Percentiles rank a stretch among this genome's conserved stretches.
phyloP scores from a whole-genome alignment of 2,797 vertebrate genomes.

The Enteromius argenteus region DNA sequence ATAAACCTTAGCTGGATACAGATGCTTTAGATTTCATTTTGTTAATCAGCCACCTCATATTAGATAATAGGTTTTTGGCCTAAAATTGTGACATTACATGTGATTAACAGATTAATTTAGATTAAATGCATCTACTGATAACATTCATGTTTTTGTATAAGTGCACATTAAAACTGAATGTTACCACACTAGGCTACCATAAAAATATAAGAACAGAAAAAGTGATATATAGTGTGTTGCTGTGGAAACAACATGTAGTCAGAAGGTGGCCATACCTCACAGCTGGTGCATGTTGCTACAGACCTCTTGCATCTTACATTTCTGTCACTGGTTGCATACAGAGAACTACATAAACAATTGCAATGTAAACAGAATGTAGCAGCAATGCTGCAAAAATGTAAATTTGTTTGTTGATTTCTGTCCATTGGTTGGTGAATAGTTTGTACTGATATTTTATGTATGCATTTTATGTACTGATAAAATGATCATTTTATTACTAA shows the following conservation, averaged over 20 bases:
- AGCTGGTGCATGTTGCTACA: not conserved
- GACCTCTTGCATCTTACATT: not conserved
- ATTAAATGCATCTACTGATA: not conserved
- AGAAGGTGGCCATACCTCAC: not conserved
- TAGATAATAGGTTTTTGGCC: not conserved
- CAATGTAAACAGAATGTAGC: not conserved
- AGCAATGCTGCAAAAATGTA: not conserved
- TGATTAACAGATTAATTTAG: not conserved
- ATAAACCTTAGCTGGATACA: constrained; percentile 22
- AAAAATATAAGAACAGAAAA: not conserved
- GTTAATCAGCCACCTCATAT: not conserved
- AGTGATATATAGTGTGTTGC: not conserved
- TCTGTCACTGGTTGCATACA: not conserved
- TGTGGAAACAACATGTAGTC: not conserved
- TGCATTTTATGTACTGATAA: not conserved
- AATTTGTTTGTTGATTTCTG: not conserved
- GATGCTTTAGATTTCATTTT: not conserved
- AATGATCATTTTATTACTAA: not conserved
- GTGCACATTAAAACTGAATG: not conserved
- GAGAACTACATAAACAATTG: not conserved
- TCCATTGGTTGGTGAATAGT: not conserved
- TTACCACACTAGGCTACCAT: not conserved
- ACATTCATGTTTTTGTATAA: too few relatives aligned
- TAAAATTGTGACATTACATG: not conserved
- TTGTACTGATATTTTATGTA: not conserved